These are phyloP conservation scores for Copidosoma floridanum DNA, from an alignment of 1,140 invertebrate genomes.

Conservation along the genomic window DNA sequence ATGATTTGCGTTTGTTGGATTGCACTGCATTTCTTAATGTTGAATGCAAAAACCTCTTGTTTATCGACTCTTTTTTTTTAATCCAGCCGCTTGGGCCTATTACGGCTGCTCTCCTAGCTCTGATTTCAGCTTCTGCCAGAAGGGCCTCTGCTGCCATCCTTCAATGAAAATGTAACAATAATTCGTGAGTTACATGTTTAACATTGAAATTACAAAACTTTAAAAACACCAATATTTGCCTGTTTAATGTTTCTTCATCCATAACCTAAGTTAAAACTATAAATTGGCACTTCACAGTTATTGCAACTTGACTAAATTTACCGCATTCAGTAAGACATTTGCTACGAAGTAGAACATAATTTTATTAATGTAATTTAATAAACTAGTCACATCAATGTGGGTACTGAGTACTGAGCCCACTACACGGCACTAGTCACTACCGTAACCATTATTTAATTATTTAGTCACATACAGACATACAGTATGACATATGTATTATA, in stretches of 20 bases:
- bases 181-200: not conserved
- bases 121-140: constrained; percentile 62
- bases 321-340: too few species aligned
- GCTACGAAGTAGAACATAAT: too few species aligned
- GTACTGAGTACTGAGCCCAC: too few species aligned
- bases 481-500: too few species aligned
- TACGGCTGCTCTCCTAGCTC: constrained; percentile 61
- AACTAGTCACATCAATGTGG: too few species aligned
- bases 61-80: constrained; percentile 60
- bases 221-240: constrained; percentile 18
- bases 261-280: too few species aligned
- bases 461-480: too few species aligned
- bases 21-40: constrained; percentile 48
- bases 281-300: too few species aligned
- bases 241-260: constrained; percentile 42
- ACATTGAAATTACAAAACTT: not conserved
- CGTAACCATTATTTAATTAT: too few species aligned
- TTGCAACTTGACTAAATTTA: too few species aligned
- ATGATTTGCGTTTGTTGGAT: constrained; percentile 43
- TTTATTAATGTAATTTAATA: too few species aligned
- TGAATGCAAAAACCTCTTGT: constrained; percentile 61
- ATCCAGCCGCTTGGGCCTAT: constrained; percentile 65
- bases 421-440: too few species aligned
- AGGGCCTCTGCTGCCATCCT: constrained; percentile 64
- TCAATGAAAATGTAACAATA: not conserved